phyloP scores from a whole-genome alignment of 2,888 invertebrate species.

The Andrena trimmerana region DNA sequence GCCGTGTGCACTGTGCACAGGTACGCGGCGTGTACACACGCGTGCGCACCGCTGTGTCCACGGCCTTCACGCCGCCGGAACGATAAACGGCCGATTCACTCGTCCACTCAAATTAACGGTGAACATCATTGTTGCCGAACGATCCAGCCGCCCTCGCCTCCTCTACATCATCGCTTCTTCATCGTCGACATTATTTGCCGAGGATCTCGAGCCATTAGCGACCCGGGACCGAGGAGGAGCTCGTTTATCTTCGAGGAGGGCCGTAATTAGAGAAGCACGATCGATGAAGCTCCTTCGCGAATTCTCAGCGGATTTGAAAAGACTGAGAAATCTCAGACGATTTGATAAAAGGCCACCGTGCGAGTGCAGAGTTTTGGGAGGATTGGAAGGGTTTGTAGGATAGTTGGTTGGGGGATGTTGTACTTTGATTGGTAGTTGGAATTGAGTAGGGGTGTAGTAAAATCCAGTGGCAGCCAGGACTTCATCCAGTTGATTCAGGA shows the following conservation, averaged over 20 bases:
- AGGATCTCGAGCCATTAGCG: conserved; percentile 38
- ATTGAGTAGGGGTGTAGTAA: no score
- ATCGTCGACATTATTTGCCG: conserved; percentile 32
- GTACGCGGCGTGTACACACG: conserved; percentile 37
- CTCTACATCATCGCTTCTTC: conserved; percentile 7
- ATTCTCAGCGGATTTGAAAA: conserved; percentile 2
- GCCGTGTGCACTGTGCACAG: conserved; percentile 44
- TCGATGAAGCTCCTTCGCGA: conserved; percentile 5
- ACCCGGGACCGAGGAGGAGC: conserved; percentile 42
- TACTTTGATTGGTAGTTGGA: no score
- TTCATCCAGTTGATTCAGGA: no score
- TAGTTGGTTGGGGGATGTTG: no score
- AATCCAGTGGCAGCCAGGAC: no score
- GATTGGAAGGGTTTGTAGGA: background rate
- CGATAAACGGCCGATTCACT: conserved; percentile 59
- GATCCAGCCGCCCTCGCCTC: conserved; percentile 29
- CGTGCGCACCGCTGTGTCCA: conserved; percentile 30
- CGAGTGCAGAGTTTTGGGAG: conserved; percentile 2
- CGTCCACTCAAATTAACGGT: conserved; percentile 75
- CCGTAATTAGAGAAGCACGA: conserved; percentile 51
- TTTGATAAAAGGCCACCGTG: conserved; percentile 6
- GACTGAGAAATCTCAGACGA: background rate
- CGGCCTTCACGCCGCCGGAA: conserved; percentile 62
- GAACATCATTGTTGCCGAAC: conserved; percentile 72
- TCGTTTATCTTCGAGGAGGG: conserved; percentile 44